Evolutionary conservation across 2,113 vertebrate species (phyloP), one percentile per base, ranked within the genome.

Genomic region (Pyxicephalus adspersus): DNA sequence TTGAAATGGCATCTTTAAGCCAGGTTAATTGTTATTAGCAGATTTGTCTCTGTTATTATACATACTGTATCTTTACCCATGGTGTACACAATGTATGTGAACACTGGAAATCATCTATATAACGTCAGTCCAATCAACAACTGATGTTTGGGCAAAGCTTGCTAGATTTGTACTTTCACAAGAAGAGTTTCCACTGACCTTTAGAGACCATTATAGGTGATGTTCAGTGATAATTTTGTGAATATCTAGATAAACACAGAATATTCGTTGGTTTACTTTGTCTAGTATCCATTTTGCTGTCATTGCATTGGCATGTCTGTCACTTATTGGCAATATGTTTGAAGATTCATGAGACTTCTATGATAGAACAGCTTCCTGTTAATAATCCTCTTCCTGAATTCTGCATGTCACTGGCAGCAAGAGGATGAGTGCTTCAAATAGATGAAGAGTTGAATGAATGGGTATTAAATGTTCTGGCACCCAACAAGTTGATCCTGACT

Each of bases 331-430:
- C 25, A 31, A 22, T 26, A 51, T 16, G 22, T 11, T 3, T 13
- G 6, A 20, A 61, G 23, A 15, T 61, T 16, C 58, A 25, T 3
- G 22, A 61, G 58, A 25, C 5, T 20, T 23, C 57, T 11, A 52
- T 26, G 18, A 17, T 15, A 71, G 9, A 70, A 19, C 11, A 55
- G 5, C 55, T 55, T 72, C 51, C 68, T 71, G 68, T 71, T 18
- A 6, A 28, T 71, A 51, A 71, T 54, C 68, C 68, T 29, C 23
- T 29, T n/a, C n/a, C n/a, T 50, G 50, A 54, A 28, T 26, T 54
- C 68, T 72, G 51, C n/a, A 55, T 71, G 8, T 54, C 23, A 26
- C 23, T 70, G 66, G 22, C 50, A 71, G 67, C 1, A 71, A 54
- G 23, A 54, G 45, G 23, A 71, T 29, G 18, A 55, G 17, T 6